Evolutionary conservation across 92 coral and sea anemone species (phyloP).

Genomic region (Epizoanthus scotinus): DNA sequence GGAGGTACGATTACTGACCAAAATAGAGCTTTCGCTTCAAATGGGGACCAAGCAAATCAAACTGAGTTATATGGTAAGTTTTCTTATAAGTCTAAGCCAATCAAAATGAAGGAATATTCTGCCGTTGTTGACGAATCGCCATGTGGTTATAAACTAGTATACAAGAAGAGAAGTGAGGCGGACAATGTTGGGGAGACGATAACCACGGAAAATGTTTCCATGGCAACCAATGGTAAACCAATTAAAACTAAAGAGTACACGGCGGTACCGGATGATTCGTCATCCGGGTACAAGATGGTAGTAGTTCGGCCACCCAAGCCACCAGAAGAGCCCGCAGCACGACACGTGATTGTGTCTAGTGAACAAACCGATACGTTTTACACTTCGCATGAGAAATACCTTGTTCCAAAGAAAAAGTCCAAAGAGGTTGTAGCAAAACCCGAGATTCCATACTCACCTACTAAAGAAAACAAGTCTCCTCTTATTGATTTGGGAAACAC

Average conservation of each 20-base stretch:
- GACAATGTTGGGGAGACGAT: background rate
- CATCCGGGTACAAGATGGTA: slow-evolving; percentile 19
- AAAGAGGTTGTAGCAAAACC: background rate
- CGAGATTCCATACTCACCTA: background rate
- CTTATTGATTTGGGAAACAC: slow-evolving; percentile 32
- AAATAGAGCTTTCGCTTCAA: background rate
- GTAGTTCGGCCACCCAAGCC: slow-evolving; percentile 4
- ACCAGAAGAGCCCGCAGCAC: background rate
- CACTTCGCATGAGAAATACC: slow-evolving; percentile 2
- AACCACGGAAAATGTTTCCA: background rate
- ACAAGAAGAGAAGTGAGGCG: slow-evolving; percentile 13
- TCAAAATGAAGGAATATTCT: slow-evolving; percentile 19
- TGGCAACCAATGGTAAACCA: background rate
- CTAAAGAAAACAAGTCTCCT: background rate
- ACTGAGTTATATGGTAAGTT: background rate
- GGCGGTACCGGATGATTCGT: slow-evolving; percentile 8
- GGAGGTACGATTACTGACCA: background rate
- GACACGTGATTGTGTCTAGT: background rate
- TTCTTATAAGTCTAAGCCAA: slow-evolving; percentile 18
- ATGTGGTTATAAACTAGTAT: slow-evolving; percentile 21
- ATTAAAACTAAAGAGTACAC: slow-evolving; percentile 12
- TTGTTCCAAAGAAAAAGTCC: background rate
- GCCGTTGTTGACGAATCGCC: slow-evolving; percentile 11
- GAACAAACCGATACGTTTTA: slow-evolving; percentile 5
- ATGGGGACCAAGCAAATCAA: background rate